Evolutionary conservation across 1,140 invertebrate species (phyloP).

Genomic region (Adoxophyes honmai): DNA sequence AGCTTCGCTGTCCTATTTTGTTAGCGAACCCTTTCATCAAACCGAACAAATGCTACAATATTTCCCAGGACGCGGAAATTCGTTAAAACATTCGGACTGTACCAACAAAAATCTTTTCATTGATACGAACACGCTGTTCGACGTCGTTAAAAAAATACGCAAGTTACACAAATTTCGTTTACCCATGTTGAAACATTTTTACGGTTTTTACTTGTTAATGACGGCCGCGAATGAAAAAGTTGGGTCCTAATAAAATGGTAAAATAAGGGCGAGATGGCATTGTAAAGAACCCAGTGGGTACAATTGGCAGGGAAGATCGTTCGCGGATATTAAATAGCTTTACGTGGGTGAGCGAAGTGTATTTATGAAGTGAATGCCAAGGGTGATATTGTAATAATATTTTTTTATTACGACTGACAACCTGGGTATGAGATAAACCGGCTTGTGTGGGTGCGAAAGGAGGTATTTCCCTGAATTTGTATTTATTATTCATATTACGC

Average conservation of each 20-base stretch:
- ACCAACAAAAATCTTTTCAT: neutral
- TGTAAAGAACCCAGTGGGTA: neutral
- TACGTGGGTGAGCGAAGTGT: neutral
- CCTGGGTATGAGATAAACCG: neutral
- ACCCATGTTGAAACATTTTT: neutral
- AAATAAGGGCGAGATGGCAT: slow-evolving; percentile 1
- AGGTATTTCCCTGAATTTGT: neutral
- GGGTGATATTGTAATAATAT: neutral
- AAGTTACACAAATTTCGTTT: neutral
- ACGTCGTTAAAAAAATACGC: neutral
- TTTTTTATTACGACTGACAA: neutral
- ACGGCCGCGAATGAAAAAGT: neutral
- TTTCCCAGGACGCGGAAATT: neutral
- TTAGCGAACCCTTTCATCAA: neutral
- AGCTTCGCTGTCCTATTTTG: neutral
- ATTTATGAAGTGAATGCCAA: neutral
- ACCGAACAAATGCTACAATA: neutral
- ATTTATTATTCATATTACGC: too few relatives aligned
- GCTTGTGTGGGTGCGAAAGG: neutral
- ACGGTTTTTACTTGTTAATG: neutral
- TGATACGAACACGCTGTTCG: neutral
- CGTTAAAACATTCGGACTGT: neutral
- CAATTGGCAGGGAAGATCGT: neutral
- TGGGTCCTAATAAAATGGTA: neutral
- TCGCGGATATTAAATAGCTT: slow-evolving; percentile 4